phyloP scores from a whole-genome alignment of 2,113 vertebrate species.

The Muscicapa adusta region DNA sequence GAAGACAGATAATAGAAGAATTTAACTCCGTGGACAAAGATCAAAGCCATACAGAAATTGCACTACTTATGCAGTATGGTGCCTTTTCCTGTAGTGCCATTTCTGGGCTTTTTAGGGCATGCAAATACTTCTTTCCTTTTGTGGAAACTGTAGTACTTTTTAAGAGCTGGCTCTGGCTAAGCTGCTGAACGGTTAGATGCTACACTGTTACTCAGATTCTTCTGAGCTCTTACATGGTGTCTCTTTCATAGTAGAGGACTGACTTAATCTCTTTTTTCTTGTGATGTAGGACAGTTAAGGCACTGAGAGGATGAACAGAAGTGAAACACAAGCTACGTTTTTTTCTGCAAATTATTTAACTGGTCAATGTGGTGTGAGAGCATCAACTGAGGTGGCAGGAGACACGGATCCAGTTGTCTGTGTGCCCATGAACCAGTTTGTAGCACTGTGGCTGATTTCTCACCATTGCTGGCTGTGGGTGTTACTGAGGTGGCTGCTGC shows the following conservation, averaged over 20 bases:
- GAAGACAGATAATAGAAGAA: background rate
- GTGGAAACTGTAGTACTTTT: background rate
- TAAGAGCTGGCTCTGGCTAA: background rate
- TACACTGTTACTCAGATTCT: background rate
- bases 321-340: background rate
- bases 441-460: background rate
- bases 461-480: fast-evolving
- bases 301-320: background rate
- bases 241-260: background rate
- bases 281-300: slow-evolving; percentile 8
- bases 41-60: background rate
- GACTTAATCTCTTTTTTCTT: background rate
- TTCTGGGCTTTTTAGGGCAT: background rate
- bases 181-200: background rate
- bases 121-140: background rate
- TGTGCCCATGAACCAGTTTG: background rate
- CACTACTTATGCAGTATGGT: background rate
- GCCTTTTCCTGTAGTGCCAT: background rate
- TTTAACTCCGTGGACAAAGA: background rate
- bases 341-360: background rate
- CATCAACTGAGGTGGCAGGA: background rate
- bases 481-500: background rate
- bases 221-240: background rate
- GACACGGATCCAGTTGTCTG: background rate
- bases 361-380: background rate